Evolutionary conservation across 2,113 vertebrate genomes (phyloP), one percentile per base, ranked within the genome.

Genomic region (Scatophagus argus): DNA sequence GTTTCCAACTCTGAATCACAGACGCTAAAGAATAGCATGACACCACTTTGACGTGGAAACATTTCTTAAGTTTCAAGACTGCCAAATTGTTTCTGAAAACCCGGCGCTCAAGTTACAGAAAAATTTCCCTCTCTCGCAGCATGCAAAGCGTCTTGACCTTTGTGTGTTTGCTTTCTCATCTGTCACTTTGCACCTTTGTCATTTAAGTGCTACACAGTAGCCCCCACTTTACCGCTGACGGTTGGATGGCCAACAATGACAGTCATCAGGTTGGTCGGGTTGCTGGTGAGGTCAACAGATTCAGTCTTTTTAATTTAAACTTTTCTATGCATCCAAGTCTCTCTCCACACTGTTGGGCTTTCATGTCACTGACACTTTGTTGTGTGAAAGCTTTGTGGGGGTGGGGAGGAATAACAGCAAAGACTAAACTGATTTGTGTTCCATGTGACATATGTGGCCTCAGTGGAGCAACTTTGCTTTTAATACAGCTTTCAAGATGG

Each of bases 151-250:
- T 73, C 51, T 43, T 64, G 38, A 84, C 88, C 86, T 83, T 75
- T 60, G 62, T 25, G 64, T 87, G 84, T 91, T 89, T 87, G 29
- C 77, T 43, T 29, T 85, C 81, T 90, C 87, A 82, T 89, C 82
- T 63, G 77, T 92, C 87, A 73, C 59, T 86, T 87, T 80, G 44
- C 74, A 66, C 86, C 58, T 72, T 75, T 85, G 90, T 88, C 59
- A 68, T 27, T 79, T 16, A 85, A 88, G 85, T 74, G 87, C 67
- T 73, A 78, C 61, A 76, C 81, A 80, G 75, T 36, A 79, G 84
- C 77, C 41, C 65, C 76, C 81, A 75, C 87, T 87, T 66, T 70
- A 75, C 72, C 7, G 64, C 61, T 54, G 62, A 82, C 10, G 43
- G 68, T 0, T n/a, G 43, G 81, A 62, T 2, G 79, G 52, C 55